Evolutionary conservation across 35 echinoderm and acorn worm species (phyloP).

Genomic region (Antedon bifida): DNA sequence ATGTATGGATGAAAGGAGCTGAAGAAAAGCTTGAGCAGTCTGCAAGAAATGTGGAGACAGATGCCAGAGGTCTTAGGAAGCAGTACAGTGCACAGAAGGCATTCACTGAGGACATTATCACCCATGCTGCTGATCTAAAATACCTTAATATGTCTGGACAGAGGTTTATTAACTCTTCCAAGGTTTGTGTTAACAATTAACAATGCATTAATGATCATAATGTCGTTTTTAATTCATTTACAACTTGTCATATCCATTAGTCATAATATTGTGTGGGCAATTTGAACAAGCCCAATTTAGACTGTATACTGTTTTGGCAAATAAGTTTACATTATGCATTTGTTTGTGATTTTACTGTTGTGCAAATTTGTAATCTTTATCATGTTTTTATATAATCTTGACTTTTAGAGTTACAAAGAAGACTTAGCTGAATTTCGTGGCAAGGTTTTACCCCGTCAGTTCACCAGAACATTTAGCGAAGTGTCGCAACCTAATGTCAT

Average conservation of each 20-base stretch:
- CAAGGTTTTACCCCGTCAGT: constrained; percentile 69
- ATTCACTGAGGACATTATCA: constrained; percentile 69
- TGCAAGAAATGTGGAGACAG: constrained; percentile 39
- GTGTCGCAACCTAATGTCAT: constrained; percentile 70
- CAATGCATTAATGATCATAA: too few relatives aligned
- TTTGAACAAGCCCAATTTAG: too few relatives aligned
- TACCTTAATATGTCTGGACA: constrained; percentile 98
- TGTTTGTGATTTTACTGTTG: too few relatives aligned
- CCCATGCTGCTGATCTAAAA: constrained; percentile 80
- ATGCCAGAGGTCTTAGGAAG: constrained; percentile 42
- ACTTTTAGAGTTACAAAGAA: constrained; percentile 74
- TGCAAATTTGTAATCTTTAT: too few relatives aligned
- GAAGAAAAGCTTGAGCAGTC: constrained; percentile 71
- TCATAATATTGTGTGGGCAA: not conserved
- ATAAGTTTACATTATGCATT: too few relatives aligned
- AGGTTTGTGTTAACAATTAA: constrained; percentile 28
- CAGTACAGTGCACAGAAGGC: constrained; percentile 67
- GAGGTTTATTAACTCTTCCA: constrained; percentile 76
- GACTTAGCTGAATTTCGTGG: constrained; percentile 62
- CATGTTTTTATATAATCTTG: constrained; percentile 11
- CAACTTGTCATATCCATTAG: too few relatives aligned
- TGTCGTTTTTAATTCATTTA: too few relatives aligned
- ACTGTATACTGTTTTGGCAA: too few relatives aligned
- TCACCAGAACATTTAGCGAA: constrained; percentile 88
- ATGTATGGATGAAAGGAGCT: constrained; percentile 52